Evolutionary conservation across 2,888 invertebrate species (phyloP), one percentile per base, ranked within the genome.

Genomic region (Acanthosepion pharaonis): DNA sequence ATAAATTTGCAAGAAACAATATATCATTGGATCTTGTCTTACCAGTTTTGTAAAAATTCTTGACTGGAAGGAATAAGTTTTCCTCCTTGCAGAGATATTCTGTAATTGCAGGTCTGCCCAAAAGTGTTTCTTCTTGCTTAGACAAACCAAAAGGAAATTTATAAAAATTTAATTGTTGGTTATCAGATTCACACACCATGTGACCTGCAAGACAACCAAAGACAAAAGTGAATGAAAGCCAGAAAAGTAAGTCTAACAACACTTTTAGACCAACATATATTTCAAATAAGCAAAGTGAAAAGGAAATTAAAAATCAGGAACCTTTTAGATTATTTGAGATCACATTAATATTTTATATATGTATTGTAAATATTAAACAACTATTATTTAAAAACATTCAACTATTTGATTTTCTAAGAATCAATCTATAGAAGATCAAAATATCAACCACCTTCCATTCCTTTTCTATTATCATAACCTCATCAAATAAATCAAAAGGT

Each of bases 171-270:
- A 78, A 78, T 28, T 78, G 78, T 33, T 78, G 78, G n/a, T 78
- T 78, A 78, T 78, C 78, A 78, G 78, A 78, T 78, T 78, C 78
- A 78, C n/a, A 78, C 78, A 78, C n/a, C n/a, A 78, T 78, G 78
- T 78, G 78, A 78, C 78, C 78, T 78, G 78, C n/a, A 78, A 78
- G 78, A 78, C 33, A 78, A 78, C 78, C 78, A 78, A 78, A 78
- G 78, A 78, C 11, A 78, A n/a, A 78, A n/a, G n/a, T 78, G 33
- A 78, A 78, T 11, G 78, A 78, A 33, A 78, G 78, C 78, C 78
- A 78, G 78, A 78, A 78, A 78, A 78, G 78, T 78, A 11, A 11
- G 78, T 78, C 78, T 78, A n/a, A 78, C 11, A 78, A 78, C 9
- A n/a, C n/a, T n/a, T 78, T 78, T 9, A 64, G n/a, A 78, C 78